Conservation (phyloP, 2,797 vertebrate genomes). For the Halcyon badia region DNA sequence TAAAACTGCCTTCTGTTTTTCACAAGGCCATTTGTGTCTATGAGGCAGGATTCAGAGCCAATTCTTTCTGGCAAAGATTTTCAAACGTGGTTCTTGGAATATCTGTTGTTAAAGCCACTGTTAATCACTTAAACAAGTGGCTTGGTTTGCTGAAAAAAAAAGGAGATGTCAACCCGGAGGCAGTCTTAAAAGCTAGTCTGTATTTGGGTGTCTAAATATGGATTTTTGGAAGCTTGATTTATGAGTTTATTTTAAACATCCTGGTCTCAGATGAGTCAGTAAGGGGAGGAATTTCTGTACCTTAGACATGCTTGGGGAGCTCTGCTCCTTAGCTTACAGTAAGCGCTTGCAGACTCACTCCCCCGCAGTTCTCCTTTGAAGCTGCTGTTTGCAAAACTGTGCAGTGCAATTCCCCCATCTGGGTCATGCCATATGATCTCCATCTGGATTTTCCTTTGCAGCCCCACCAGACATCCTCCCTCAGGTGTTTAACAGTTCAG, state of each 20-base stretch:
- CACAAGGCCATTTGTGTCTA: background rate
- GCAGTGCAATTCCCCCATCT: background rate
- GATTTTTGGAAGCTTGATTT: background rate
- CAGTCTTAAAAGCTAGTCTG: background rate
- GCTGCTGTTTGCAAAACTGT: background rate
- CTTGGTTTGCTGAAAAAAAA: background rate
- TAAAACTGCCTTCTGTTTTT: conserved; percentile 14
- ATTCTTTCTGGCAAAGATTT: background rate
- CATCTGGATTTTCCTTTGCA: background rate
- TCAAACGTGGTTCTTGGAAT: background rate
- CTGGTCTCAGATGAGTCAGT: conserved; percentile 16
- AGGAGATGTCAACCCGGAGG: background rate
- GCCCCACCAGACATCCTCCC: background rate
- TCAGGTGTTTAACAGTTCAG: background rate
- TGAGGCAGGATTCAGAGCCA: background rate
- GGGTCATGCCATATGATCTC: background rate
- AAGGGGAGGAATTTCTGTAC: background rate
- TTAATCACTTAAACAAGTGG: background rate
- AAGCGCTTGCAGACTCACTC: background rate
- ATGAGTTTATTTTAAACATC: conserved; percentile 11
- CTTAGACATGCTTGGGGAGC: background rate
- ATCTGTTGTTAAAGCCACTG: background rate
- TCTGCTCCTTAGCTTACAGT: conserved; percentile 3
- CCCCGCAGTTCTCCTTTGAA: background rate
- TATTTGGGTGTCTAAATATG: background rate